Conservation (phyloP, 1,140 invertebrate genomes). For the Leptinotarsa texana region DNA sequence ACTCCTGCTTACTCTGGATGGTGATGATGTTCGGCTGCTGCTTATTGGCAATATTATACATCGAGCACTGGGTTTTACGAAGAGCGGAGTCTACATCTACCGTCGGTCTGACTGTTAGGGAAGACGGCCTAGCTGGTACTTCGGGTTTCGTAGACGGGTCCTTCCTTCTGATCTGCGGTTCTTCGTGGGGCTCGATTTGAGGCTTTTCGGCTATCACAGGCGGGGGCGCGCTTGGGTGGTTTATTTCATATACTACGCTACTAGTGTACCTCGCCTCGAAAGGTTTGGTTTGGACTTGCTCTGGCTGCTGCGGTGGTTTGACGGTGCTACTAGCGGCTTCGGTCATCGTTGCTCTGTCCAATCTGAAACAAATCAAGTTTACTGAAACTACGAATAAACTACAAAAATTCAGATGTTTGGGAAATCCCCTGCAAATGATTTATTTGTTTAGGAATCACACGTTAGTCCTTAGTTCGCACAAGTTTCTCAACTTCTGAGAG, state of each 20-base stretch:
- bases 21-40: constrained; percentile 52
- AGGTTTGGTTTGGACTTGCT: background rate
- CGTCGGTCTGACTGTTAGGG: constrained; percentile 63
- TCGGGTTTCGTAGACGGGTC: constrained; percentile 61
- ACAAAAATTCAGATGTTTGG: background rate
- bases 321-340: constrained; percentile 37
- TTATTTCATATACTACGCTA: constrained; percentile 31
- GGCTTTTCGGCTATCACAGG: constrained; percentile 21
- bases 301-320: constrained; percentile 23
- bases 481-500: no score
- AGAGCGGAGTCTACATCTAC: constrained; percentile 9
- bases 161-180: constrained; percentile 43
- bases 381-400: background rate
- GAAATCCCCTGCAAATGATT: no score
- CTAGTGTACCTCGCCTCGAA: constrained; percentile 19
- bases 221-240: background rate
- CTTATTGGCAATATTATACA: constrained; percentile 51
- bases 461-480: no score
- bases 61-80: constrained; percentile 48
- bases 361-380: background rate
- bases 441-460: no score
- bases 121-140: constrained; percentile 72
- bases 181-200: constrained; percentile 25
- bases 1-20: constrained; percentile 44
- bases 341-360: constrained; percentile 32